Evolutionary conservation across 2,797 vertebrate genomes (phyloP), one percentile per base, ranked within the genome.

Genomic region (Pseudochirops corinnae): DNA sequence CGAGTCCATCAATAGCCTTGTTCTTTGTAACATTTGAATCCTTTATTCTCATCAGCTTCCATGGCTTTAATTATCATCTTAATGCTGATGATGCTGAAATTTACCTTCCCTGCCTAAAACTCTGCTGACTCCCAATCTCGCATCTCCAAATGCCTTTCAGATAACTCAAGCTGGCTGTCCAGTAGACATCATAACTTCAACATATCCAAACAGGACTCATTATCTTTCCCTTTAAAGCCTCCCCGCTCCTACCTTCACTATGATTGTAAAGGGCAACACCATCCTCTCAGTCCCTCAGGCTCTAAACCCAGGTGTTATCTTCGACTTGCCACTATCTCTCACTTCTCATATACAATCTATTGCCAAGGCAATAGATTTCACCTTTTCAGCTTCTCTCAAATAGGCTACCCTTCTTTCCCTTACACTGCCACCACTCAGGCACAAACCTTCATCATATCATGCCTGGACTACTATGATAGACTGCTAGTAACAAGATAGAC

Each of bases 51-150:
- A 50, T 87, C 7, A 87, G 9, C 24, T 87, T 94, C 97, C n/a
- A 58, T 74, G 50, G 90, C 90, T 96, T 93, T 96, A 96, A 94
- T 95, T 97, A 94, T 56, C 62, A 92, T 97, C 57, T 96, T 29
- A 93, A 96, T 95, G 94, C 93, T 95, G 95, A 96, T 97, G 53
- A 93, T 52, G 39, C 14, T 33, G 55, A 52, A 96, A 94, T 97
- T 94, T 95, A 92, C 90, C 93, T 97, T 90, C 94, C 26, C 31
- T 58, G 29, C 60, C 94, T 94, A 93, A 52, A 91, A 31, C 7
- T 87, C 74, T 87, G 16, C 92, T 56, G 92, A 60, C 87, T 91
- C 96, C 95, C 1, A 33, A 90, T 93, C n/a, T 95, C 87, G 5
- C 62, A 93, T 91, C 91, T 90, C 91, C 29, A 95, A 67, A 74